Percentiles rank a stretch among this genome's conserved stretches.
Conservation (phyloP, 2,113 vertebrate species). For the Cheilinus undulatus region DNA sequence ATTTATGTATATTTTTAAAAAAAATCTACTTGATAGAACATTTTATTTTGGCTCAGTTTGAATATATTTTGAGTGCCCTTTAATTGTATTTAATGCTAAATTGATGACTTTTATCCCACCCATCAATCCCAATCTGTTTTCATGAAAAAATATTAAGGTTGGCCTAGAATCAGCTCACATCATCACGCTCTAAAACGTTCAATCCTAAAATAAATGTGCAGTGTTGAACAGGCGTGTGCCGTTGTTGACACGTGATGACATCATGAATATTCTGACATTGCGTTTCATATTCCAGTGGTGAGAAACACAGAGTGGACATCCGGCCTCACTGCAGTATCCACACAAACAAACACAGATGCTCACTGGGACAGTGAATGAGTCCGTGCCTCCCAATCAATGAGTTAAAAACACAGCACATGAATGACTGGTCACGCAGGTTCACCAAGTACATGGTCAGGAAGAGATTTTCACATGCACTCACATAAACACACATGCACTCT, state of each 20-base stretch:
- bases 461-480: slow-evolving; percentile 35
- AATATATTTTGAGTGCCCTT: too few species aligned
- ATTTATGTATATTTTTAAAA: too few species aligned
- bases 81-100: too few species aligned
- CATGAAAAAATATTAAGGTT: too few species aligned
- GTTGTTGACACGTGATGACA: slow-evolving; percentile 25
- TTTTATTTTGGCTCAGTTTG: too few species aligned
- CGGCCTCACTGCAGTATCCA: background rate
- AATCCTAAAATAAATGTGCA: too few species aligned
- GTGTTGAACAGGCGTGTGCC: background rate
- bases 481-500: slow-evolving; percentile 8
- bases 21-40: too few species aligned
- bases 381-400: slow-evolving; percentile 21
- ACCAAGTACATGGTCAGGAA: slow-evolving; percentile 35
- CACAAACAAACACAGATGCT: background rate
- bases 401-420: slow-evolving; percentile 27
- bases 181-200: too few species aligned
- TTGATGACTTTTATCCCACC: too few species aligned
- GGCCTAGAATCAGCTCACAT: too few species aligned
- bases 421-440: slow-evolving; percentile 55
- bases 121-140: too few species aligned
- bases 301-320: background rate
- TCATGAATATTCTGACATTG: slow-evolving; percentile 25
- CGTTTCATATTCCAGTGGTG: background rate
- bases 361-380: background rate